Percentiles rank a stretch among this genome's conserved stretches.
phyloP scores from a whole-genome alignment of 2,797 vertebrate species.

The Sebastes oblongus region DNA sequence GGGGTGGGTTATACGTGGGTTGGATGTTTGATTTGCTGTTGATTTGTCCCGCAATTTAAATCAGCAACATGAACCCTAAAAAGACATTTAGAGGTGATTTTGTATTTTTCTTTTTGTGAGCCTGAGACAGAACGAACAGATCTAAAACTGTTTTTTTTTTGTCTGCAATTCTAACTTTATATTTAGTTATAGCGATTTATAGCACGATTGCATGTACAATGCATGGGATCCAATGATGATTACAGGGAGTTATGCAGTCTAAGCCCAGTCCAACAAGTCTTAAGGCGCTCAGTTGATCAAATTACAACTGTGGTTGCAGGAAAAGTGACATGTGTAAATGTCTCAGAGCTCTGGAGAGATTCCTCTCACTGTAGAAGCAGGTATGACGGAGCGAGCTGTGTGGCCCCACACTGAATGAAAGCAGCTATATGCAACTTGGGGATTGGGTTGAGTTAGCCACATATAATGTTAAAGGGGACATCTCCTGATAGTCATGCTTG shows the following conservation, averaged over 20 bases:
- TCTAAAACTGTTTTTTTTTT: neutral
- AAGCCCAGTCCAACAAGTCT: slow-evolving; percentile 41
- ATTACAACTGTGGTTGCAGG: slow-evolving; percentile 37
- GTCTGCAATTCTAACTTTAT: neutral
- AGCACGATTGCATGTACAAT: neutral
- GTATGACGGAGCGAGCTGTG: neutral
- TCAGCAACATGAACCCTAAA: slow-evolving; percentile 86
- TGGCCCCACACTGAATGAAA: neutral
- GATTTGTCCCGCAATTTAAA: slow-evolving; percentile 91
- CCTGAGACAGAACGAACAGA: neutral
- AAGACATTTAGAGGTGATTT: slow-evolving; percentile 83
- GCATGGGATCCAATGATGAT: slow-evolving; percentile 65
- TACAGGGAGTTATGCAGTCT: slow-evolving; percentile 35
- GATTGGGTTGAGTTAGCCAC: slow-evolving; percentile 56
- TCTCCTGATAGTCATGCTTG: slow-evolving; percentile 72
- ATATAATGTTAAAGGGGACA: slow-evolving; percentile 59
- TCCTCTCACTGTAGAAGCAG: slow-evolving; percentile 1
- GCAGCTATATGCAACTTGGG: slow-evolving; percentile 19
- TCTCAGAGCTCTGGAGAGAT: slow-evolving; percentile 21
- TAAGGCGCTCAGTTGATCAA: slow-evolving; percentile 47
- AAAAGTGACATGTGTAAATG: slow-evolving; percentile 47
- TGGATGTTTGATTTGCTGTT: slow-evolving; percentile 87
- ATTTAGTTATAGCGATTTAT: neutral
- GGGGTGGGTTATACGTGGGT: slow-evolving; percentile 61
- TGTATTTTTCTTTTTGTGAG: slow-evolving; percentile 68